Percentiles rank a stretch among this genome's conserved stretches.
These are phyloP conservation scores for Helleia helle DNA, from an alignment of 2,888 invertebrate genomes.

Conservation along the genomic window DNA sequence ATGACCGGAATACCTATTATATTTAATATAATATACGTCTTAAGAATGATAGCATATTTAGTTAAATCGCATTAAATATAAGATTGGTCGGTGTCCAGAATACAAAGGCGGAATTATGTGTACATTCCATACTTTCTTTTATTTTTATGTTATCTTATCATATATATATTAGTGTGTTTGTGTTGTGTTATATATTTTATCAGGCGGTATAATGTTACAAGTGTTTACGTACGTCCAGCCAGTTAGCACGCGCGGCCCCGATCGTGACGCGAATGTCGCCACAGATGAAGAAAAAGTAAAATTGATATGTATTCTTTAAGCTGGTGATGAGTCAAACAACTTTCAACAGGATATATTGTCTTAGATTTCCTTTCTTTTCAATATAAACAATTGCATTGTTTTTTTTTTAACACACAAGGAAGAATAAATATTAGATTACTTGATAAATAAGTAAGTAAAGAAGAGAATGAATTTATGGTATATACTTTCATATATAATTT, in stretches of 20 bases:
- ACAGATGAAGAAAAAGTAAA: conserved; percentile 67
- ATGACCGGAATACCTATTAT: no score
- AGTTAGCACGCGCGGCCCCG: conserved; percentile 57
- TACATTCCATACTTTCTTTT: conserved; percentile 15
- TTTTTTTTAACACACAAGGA: no score
- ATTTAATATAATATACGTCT: no score
- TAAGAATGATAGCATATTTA: no score
- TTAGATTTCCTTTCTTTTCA: conserved; percentile 22
- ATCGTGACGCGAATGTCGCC: conserved; percentile 65
- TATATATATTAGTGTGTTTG: conserved; percentile 16
- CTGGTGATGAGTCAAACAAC: conserved; percentile 44
- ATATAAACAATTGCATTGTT: no score
- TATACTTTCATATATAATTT: no score
- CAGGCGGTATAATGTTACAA: conserved; percentile 21
- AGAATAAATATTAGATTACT: no score
- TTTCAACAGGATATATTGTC: conserved; percentile 61
- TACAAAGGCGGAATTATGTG: no score
- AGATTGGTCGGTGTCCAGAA: no score
- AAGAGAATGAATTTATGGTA: no score
- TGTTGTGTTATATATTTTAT: conserved; percentile 25
- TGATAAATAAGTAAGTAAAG: no score
- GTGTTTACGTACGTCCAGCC: conserved; percentile 25
- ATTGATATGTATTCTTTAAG: conserved; percentile 53
- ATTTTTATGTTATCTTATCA: conserved; percentile 17
- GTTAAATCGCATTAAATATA: no score